Base-by-base conservation (phyloP, 2,113 vertebrate species). In the Oceanites oceanicus region DNA sequence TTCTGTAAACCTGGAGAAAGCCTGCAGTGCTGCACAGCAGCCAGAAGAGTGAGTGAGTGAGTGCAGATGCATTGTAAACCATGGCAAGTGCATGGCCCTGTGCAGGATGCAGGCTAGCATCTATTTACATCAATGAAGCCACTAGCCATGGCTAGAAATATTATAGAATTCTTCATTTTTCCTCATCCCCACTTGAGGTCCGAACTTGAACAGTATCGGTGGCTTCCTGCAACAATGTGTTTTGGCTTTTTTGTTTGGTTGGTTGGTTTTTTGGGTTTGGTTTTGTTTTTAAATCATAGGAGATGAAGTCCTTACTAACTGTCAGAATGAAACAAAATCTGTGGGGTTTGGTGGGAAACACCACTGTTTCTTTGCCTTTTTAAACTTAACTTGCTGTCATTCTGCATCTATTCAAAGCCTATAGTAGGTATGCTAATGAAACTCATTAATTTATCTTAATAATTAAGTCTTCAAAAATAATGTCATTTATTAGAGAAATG, bases 41-140 rank as follows among this genome's bases (percentile, higher is more conserved):
- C 45, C 36, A 61, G 59, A 44, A 70, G 59, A 68, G 34, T 30
- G 49, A 65, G 75, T 34, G 49, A 50, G 44, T n/a, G 50, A 72
- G 45, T 29, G 22, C 12, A 10, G 19, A 30, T 32, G 18, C 40
- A 3, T 10, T 83, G 53, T 23, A 38, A 30, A 1, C 40, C 0
- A 0, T 74, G 13, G 25, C n/a, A 63, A 16, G 32, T 73, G 42
- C 3, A 1, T 11, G 17, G 25, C 5, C 6, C 18, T 76, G 26
- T 42, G 59, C 29, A n/a, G 56, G n/a, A 59, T 52, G 15, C 22
- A 59, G 19, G 15, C 26, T 65, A 18, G 40, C 36, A 61, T 65
- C 22, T 18, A 4, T 63, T 92, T 45, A 34, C 26, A 36, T 79
- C 38, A 47, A 2, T 40, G 45, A 88, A 78, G 15, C 34, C 55